Evolutionary conservation across 2,113 vertebrate genomes (phyloP).

Genomic region (Pygoscelis antarcticus): DNA sequence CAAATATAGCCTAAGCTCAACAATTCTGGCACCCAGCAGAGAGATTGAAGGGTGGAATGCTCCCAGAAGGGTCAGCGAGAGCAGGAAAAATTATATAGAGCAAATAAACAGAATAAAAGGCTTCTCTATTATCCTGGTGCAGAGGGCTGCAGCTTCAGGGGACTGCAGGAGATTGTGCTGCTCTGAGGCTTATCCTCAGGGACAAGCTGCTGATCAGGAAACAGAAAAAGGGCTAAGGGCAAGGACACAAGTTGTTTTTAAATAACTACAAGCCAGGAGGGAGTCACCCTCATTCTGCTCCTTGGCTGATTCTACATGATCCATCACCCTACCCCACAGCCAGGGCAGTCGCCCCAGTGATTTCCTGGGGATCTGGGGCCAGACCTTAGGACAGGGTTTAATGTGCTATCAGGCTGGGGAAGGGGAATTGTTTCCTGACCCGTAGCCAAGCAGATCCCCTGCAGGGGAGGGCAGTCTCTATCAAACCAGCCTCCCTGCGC

Average conservation of each 20-base stretch:
- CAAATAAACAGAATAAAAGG: slow-evolving; percentile 52
- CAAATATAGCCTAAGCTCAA: slow-evolving; percentile 46
- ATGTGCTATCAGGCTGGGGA: neutral
- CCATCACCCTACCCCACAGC: neutral
- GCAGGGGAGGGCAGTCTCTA: neutral
- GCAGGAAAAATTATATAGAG: slow-evolving; percentile 45
- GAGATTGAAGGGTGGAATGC: neutral
- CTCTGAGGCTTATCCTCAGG: slow-evolving; percentile 30
- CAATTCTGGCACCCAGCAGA: slow-evolving; percentile 40
- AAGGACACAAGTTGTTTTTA: neutral
- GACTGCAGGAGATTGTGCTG: slow-evolving; percentile 42
- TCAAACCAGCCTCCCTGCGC: rapidly evolving
- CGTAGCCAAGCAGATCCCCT: rapidly evolving
- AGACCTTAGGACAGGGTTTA: neutral
- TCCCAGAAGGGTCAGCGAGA: slow-evolving; percentile 37
- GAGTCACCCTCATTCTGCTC: neutral
- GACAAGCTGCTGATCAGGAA: neutral
- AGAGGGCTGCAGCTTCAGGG: slow-evolving; percentile 34
- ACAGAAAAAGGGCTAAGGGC: neutral
- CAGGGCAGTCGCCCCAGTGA: neutral
- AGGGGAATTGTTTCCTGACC: neutral
- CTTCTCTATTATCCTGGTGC: slow-evolving; percentile 15
- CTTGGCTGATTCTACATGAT: neutral
- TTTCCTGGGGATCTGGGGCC: neutral
- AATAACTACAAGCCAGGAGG: neutral